These are phyloP conservation scores for Manacus vitellinus DNA, from an alignment of 2,113 vertebrate genomes.

Conservation along the genomic window DNA sequence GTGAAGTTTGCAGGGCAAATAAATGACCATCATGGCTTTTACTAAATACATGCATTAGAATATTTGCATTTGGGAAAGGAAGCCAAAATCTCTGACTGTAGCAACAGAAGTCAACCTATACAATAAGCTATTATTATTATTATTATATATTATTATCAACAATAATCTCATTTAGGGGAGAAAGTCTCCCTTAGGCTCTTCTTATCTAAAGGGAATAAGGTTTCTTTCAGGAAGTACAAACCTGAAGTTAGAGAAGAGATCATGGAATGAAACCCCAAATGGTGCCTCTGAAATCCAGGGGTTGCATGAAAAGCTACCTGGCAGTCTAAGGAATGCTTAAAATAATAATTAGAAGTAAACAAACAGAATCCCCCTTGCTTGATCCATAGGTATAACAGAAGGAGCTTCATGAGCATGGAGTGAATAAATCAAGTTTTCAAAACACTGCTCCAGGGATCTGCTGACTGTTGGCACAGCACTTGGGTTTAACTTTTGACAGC, in stretches of 20 bases:
- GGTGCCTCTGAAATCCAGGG: no score
- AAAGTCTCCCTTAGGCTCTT: background rate
- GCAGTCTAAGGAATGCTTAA: background rate
- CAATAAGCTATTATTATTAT: no score
- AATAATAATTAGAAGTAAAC: background rate
- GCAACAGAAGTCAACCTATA: background rate
- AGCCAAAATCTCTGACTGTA: background rate
- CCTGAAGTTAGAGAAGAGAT: background rate
- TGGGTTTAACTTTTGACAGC: background rate
- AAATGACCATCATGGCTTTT: background rate
- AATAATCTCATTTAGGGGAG: background rate
- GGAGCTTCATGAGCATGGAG: background rate
- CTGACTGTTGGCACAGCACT: background rate
- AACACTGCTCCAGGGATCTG: background rate
- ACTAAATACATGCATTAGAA: background rate
- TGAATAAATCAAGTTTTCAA: background rate
- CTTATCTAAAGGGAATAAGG: background rate
- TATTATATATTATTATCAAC: background rate
- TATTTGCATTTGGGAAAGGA: background rate
- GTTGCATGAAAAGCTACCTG: background rate
- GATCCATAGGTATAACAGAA: background rate
- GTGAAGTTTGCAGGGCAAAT: background rate
- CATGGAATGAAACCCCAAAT: background rate
- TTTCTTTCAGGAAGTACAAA: background rate
- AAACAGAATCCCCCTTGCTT: fast-evolving